A percentile compares a stretch with the other conserved stretches of the same genome.
These are phyloP conservation scores for Enteromius radiatus DNA, from an alignment of 2,797 vertebrate species.

Conservation along the genomic window DNA sequence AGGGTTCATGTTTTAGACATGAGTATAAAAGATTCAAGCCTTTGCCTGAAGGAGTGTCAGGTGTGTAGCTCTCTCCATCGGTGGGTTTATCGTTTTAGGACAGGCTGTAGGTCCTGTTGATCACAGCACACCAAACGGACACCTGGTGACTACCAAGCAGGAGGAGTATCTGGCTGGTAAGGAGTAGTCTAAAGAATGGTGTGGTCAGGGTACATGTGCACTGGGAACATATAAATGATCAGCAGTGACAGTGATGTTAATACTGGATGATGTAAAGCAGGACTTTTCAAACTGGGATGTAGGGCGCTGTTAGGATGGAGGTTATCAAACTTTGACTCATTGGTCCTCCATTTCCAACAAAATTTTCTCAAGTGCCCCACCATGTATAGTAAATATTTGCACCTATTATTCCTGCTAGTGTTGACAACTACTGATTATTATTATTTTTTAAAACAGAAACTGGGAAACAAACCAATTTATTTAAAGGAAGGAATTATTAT, in stretches of 20 bases:
- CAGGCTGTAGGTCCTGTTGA: conserved; percentile 41
- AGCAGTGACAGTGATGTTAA: neutral
- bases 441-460: neutral
- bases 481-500: too few relatives aligned
- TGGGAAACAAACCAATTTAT: neutral
- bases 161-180: conserved; percentile 72
- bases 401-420: neutral
- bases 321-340: neutral
- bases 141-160: conserved; percentile 49
- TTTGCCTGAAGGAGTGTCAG: conserved; percentile 20
- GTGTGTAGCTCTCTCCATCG: conserved; percentile 43
- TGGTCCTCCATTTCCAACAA: neutral
- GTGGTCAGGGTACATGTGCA: neutral
- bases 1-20: conserved; percentile 19
- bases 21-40: conserved; percentile 13
- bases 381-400: neutral
- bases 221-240: neutral
- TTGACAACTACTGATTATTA: neutral
- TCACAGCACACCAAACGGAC: conserved; percentile 55
- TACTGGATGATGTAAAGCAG: neutral
- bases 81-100: conserved; percentile 47
- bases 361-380: too few relatives aligned
- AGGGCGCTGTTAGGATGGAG: neutral
- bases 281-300: neutral
- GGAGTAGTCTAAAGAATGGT: conserved; percentile 7